Evolutionary conservation across 37 sponge, comb jelly and placozoan genomes (phyloP).

Genomic region (Amphimedon queenslandica): DNA sequence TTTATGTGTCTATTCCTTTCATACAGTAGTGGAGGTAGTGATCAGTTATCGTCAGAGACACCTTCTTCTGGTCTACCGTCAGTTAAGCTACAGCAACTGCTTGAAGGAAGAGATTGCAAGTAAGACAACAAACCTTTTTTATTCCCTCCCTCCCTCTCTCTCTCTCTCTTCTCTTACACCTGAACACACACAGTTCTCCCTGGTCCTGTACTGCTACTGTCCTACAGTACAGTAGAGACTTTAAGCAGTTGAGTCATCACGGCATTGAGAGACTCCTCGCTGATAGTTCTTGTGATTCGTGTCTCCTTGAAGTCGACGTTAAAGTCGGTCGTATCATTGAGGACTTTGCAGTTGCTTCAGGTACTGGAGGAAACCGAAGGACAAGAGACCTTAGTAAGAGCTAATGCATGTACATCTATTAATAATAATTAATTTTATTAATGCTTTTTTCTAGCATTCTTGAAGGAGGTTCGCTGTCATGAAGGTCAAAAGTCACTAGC

Average conservation of each 20-base stretch:
- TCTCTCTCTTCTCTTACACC: not conserved
- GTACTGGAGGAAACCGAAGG: not conserved
- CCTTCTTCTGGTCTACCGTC: slow-evolving; percentile 10
- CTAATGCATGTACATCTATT: slow-evolving; percentile 5
- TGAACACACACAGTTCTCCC: not conserved
- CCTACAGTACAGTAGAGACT: slow-evolving; percentile 19
- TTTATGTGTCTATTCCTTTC: too few species aligned
- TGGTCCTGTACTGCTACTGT: slow-evolving; percentile 23
- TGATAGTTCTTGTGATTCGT: slow-evolving; percentile 24
- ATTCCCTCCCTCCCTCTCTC: too few species aligned
- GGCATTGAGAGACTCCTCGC: slow-evolving; percentile 31
- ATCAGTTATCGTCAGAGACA: not conserved
- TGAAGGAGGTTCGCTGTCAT: slow-evolving; percentile 23
- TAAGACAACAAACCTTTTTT: too few species aligned
- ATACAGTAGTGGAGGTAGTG: too few species aligned
- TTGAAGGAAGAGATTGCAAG: not conserved
- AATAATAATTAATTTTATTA: not conserved
- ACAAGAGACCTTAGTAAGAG: slow-evolving; percentile 47
- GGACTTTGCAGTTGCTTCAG: not conserved
- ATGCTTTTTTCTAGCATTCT: slow-evolving; percentile 11
- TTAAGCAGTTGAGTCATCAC: slow-evolving; percentile 13
- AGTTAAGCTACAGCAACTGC: not conserved
- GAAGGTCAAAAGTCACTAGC: slow-evolving; percentile 33
- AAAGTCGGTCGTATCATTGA: slow-evolving; percentile 12
- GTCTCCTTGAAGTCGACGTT: slow-evolving; percentile 21